Base-by-base conservation (phyloP, 53 echinoderm and acorn worm genomes). In the Henricia sp. region DNA sequence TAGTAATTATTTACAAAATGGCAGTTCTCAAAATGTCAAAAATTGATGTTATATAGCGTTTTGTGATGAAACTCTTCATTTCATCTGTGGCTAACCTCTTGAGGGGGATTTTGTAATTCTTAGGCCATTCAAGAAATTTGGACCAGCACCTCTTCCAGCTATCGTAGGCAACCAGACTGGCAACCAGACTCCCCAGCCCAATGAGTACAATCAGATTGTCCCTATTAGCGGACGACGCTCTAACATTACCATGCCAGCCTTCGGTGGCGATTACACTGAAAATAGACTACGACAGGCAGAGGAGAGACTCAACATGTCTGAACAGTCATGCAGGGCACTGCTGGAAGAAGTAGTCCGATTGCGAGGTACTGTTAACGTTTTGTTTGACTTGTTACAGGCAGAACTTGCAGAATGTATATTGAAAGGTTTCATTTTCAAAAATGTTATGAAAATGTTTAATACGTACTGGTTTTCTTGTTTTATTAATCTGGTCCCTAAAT, bases 271-370 rank as follows among this genome's bases (percentile, higher is more conserved):
- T 62, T 85, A 87, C 42, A 55, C 71, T 1, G 92, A 88, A 66
- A 88, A 88, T 50, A 69, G 94, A 33, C 23, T 92, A 2, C 74
- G 94, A 37, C 90, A 91, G 85, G 80, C 94, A 52, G 96, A 96
- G 50, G 87, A 90, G 2, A 82, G 96, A 58, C 86, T 96, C 35
- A 86, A 92, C 72, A 66, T 94, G 64, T 90, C 92, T 5, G 96
- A 96, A 59, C 94, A 96, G 85, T 96, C 96, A 0, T 92, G 90
- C 35, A 50, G 96, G 55, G 96, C 96, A 0, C 86, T 96, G 13
- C 83, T 96, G 12, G 96, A 96, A 37, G 96, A 96, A 59, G 94
- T 94, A 0, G 96, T 96, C 53, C 87, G 96, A 23, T 77, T 96
- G 43, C 92, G 94, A 88, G 96, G 96, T 96, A 70, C 37, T 52